Conservation (phyloP, 2,113 vertebrate species). For the Thalassarche chlororhynchos region DNA sequence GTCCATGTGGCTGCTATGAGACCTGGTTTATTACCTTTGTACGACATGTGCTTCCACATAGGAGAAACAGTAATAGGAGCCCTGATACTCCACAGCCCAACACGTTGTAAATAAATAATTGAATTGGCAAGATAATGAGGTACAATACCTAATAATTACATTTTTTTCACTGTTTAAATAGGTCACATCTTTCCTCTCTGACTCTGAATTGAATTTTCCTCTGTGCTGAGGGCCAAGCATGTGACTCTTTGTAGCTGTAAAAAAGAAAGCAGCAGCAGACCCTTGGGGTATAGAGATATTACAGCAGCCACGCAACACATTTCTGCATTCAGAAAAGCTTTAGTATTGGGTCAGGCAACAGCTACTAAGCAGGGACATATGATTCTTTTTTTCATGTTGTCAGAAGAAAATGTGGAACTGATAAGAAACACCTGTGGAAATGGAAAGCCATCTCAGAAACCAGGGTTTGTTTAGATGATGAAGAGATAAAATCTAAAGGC, state of each 20-base stretch:
- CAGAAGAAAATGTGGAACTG: slow-evolving; percentile 38
- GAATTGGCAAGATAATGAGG: neutral
- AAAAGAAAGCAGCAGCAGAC: slow-evolving; percentile 44
- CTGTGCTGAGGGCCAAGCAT: slow-evolving; percentile 4
- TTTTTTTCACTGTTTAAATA: neutral
- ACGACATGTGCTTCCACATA: neutral
- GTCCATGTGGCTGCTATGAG: neutral
- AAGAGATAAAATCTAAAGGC: slow-evolving; percentile 50
- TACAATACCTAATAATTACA: neutral
- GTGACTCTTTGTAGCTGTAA: neutral
- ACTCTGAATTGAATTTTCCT: neutral
- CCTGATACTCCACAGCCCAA: neutral
- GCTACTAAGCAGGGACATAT: slow-evolving; percentile 18
- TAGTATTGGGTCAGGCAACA: slow-evolving; percentile 23
- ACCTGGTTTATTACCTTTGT: neutral
- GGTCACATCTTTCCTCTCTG: slow-evolving; percentile 22
- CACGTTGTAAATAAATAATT: neutral
- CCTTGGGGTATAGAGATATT: slow-evolving; percentile 35
- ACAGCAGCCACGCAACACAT: slow-evolving; percentile 43
- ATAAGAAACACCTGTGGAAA: slow-evolving; percentile 51
- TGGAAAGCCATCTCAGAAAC: slow-evolving; percentile 17
- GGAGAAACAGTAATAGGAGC: neutral
- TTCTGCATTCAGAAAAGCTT: slow-evolving; percentile 30
- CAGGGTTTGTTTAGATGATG: slow-evolving; percentile 9
- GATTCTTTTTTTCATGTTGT: neutral